phyloP scores from a whole-genome alignment of 1,140 invertebrate genomes.

The Microplitis mediator region DNA sequence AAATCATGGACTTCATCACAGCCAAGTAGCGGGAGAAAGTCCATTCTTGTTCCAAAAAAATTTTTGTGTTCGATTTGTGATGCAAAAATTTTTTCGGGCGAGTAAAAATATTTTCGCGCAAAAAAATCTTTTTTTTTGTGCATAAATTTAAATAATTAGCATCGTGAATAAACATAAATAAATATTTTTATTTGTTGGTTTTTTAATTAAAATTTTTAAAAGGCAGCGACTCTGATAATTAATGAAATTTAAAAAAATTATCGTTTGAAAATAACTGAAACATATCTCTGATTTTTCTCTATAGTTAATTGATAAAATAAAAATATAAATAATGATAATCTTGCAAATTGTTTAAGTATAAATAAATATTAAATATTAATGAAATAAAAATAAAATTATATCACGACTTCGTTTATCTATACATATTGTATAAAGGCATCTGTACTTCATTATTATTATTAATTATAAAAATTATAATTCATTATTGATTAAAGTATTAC shows the following conservation, averaged over 20 bases:
- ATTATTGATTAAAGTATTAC: constrained; percentile 46
- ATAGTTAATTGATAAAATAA: background rate
- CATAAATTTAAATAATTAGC: no score
- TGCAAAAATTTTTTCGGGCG: no score
- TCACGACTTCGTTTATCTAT: constrained; percentile 56
- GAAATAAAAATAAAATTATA: constrained; percentile 28
- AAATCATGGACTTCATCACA: no score
- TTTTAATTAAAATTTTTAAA: no score
- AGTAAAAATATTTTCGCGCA: no score
- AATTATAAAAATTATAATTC: constrained; percentile 49
- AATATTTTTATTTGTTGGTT: no score
- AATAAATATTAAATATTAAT: background rate
- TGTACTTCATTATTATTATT: constrained; percentile 59
- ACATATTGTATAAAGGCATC: constrained; percentile 62
- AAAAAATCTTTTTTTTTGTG: no score
- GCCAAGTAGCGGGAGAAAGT: no score
- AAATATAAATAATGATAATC: constrained; percentile 45
- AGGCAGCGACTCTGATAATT: background rate
- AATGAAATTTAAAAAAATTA: background rate
- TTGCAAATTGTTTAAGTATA: constrained; percentile 34
- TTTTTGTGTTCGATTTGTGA: no score
- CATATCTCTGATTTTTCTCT: constrained; percentile 11
- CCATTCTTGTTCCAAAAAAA: no score
- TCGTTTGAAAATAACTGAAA: background rate
- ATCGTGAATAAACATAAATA: no score